phyloP scores from a whole-genome alignment of 2,888 invertebrate species.

The Tolmerus cingulatus region DNA sequence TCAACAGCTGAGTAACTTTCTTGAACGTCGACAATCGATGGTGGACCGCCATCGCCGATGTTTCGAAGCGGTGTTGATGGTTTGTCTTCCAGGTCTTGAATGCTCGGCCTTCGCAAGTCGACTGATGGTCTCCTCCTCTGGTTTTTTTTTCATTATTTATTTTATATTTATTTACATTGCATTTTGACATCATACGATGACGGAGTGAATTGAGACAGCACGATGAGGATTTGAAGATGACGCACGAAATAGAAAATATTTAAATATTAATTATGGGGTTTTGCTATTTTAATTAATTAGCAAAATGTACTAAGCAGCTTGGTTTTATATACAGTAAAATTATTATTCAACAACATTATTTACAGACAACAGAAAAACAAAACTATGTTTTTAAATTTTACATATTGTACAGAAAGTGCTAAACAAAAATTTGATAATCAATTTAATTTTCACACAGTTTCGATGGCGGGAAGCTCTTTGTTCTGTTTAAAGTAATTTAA shows the following conservation, averaged over 20 bases:
- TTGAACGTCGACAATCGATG: conserved; percentile 90
- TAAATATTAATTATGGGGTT: background rate
- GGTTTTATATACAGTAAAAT: background rate
- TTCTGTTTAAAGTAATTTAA: background rate
- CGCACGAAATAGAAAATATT: conserved; percentile 14
- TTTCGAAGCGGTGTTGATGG: conserved; percentile 88
- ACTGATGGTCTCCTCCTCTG: conserved; percentile 87
- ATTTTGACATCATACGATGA: background rate
- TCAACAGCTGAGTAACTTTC: conserved; percentile 96
- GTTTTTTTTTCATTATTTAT: background rate
- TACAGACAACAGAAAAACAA: background rate
- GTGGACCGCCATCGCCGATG: conserved; percentile 82
- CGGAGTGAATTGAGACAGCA: background rate
- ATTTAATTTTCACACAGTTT: background rate
- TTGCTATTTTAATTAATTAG: background rate
- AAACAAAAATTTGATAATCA: background rate
- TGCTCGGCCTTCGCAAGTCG: conserved; percentile 88
- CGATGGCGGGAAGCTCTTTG: background rate
- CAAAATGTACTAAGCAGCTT: background rate
- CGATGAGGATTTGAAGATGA: background rate
- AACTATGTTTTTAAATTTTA: background rate
- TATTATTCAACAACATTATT: conserved; percentile 1
- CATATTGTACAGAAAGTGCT: conserved; percentile 5
- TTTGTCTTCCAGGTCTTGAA: conserved; percentile 88
- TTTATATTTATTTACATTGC: background rate